Base-by-base conservation (phyloP, 2,797 vertebrate species). In the Epinephelus malabaricus region DNA sequence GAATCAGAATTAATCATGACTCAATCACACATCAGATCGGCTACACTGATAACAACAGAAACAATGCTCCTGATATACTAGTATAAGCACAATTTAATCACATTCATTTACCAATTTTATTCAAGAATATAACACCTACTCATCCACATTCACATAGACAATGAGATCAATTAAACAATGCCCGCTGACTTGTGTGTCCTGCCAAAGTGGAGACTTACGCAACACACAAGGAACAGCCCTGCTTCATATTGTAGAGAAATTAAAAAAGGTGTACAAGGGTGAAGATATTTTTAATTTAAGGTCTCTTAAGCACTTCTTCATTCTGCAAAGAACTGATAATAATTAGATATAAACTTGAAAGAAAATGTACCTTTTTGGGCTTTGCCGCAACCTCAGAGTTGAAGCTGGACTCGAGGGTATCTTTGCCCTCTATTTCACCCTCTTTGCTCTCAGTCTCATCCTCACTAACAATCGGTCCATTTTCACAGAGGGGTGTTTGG, bases 401-500 rank as follows among this genome's bases (percentile, higher is more conserved):
- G 75, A 92, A 93, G 87, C 94, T 94, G 69, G 94, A 93, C 70
- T 99, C 98, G 13, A 95, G 94, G 55, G 89, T 84, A 46, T 98
- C 98, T 89, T 96, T 98, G 69, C 89, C 79, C 56, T 98, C 97
- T 0, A 78, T 79, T 61, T 99, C 97, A 34, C 93, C 87, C 13
- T 98, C 97, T 92, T 97, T 99, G 89, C 94, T 96, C 89, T 99
- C 98, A 2, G 89, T 91, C 53, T 99, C 98, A 61, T 99, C 98
- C 86, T 99, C 98, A 61, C 96, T 97, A 56, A 95, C 84, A 73
- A 98, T 95, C 0, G 97, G 98, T 15, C 98, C 98, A 27, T 99
- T 99, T 90, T 99, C 98, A 93, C 94, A 95, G 64, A 98, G 88
- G 8, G 98, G 98, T 0, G 97, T 98, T 92, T 97, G 97, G 93